Evolutionary conservation across 2,113 vertebrate genomes (phyloP).

Genomic region (Oncorhynchus tshawytscha): DNA sequence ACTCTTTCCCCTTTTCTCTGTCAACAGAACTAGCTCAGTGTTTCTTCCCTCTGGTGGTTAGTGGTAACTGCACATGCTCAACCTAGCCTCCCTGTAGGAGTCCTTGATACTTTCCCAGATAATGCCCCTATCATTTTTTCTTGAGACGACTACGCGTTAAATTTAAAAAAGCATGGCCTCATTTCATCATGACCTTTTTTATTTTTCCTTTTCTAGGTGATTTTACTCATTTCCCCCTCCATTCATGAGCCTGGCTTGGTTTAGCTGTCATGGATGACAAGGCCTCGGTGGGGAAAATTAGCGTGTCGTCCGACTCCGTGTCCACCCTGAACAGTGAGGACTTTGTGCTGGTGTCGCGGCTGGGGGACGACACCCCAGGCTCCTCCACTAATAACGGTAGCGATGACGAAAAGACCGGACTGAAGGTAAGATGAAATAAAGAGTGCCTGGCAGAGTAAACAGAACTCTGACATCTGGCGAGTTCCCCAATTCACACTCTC

Average conservation of each 20-base stretch:
- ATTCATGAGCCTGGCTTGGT: constrained; percentile 92
- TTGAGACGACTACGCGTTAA: not conserved
- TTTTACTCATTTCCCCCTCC: constrained; percentile 80
- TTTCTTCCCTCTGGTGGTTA: not conserved
- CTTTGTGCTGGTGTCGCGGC: constrained; percentile 99
- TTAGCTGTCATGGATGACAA: constrained; percentile 99
- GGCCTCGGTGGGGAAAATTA: constrained; percentile 99
- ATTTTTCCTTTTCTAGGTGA: constrained; percentile 86
- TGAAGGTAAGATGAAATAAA: constrained; percentile 85
- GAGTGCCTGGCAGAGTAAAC: not conserved
- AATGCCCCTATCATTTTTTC: not conserved
- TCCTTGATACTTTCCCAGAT: not conserved
- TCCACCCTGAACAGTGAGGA: constrained; percentile 99
- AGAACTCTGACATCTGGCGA: not conserved
- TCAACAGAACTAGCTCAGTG: not conserved
- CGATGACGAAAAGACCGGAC: constrained; percentile 98
- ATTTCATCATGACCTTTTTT: constrained; percentile 62
- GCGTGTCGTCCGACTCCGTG: constrained; percentile 98
- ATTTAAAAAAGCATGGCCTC: constrained; percentile 50
- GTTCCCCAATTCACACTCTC: no score
- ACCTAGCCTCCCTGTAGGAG: not conserved
- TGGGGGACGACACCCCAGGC: constrained; percentile 92
- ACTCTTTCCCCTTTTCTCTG: not conserved
- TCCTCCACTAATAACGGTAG: constrained; percentile 98
- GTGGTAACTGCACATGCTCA: not conserved